Percentiles rank a stretch among this genome's conserved stretches.
Evolutionary conservation across 2,113 vertebrate genomes (phyloP).

Genomic region (Proteles cristata): DNA sequence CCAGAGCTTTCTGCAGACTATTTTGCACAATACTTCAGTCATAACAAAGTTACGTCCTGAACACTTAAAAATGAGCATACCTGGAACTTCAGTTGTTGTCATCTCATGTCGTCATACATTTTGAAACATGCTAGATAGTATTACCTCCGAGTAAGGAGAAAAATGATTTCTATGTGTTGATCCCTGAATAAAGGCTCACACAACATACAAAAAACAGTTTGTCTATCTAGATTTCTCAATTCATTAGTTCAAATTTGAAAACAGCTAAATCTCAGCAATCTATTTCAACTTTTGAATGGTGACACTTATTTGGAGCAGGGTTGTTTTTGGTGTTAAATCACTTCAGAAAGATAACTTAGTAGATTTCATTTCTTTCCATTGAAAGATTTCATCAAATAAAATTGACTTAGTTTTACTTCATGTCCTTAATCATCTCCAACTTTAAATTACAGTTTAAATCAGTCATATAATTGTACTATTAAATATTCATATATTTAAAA

Average conservation of each 20-base stretch:
- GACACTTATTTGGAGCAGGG: not conserved
- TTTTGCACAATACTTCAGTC: not conserved
- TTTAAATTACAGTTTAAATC: not conserved
- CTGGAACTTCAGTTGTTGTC: not conserved
- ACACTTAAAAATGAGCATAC: not conserved
- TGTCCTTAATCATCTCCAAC: not conserved
- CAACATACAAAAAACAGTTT: not conserved
- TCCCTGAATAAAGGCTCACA: not conserved
- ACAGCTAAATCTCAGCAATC: not conserved
- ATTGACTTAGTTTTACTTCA: not conserved
- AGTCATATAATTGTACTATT: not conserved
- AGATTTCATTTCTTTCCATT: not conserved
- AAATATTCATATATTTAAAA: not conserved
- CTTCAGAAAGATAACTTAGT: not conserved
- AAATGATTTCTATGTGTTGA: not conserved
- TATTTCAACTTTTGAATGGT: not conserved
- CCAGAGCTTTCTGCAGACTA: not conserved
- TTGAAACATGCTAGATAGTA: not conserved
- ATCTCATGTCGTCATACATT: not conserved
- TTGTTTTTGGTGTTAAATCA: not conserved
- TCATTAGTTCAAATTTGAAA: not conserved
- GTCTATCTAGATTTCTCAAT: not conserved
- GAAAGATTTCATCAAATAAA: slow-evolving; percentile 24
- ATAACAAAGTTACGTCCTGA: not conserved
- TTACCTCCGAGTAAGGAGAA: not conserved